Conservation (phyloP, 2,113 vertebrate genomes). For the Dissostichus mawsoni region DNA sequence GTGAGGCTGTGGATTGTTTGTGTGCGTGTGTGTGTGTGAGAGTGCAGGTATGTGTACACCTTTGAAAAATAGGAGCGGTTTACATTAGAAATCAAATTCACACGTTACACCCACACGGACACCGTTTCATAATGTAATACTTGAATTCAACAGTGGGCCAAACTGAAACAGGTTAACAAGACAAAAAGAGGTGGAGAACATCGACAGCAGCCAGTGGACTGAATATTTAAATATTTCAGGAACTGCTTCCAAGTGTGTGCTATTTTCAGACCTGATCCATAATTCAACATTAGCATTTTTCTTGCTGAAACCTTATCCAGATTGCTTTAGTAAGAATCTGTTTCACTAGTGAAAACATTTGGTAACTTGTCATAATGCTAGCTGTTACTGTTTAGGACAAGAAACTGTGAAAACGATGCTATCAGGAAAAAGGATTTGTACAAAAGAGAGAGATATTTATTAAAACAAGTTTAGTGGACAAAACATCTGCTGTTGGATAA, state of each 20-base stretch:
- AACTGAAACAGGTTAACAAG: conserved; percentile 63
- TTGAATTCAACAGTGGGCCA: conserved; percentile 25
- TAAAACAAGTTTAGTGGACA: neutral
- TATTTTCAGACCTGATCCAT: conserved; percentile 85
- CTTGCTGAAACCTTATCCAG: conserved; percentile 64
- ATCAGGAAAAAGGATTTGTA: neutral
- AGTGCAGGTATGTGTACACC: neutral
- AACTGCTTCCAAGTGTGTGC: conserved; percentile 78
- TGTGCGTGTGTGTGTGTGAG: neutral
- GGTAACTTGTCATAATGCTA: neutral
- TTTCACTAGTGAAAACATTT: neutral
- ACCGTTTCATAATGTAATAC: conserved; percentile 41
- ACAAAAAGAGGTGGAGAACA: conserved; percentile 60
- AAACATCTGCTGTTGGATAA: neutral
- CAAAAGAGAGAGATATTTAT: neutral
- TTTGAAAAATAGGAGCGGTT: neutral
- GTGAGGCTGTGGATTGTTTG: neutral
- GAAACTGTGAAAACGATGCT: neutral
- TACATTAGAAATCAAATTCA: neutral
- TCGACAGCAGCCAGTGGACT: conserved; percentile 72
- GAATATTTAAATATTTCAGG: conserved; percentile 86
- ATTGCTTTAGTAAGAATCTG: neutral
- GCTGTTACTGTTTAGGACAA: too few relatives aligned
- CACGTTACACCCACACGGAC: neutral
- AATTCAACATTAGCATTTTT: conserved; percentile 84